Conservation (phyloP, 1,140 invertebrate species). For the Pogonus chalceus region DNA sequence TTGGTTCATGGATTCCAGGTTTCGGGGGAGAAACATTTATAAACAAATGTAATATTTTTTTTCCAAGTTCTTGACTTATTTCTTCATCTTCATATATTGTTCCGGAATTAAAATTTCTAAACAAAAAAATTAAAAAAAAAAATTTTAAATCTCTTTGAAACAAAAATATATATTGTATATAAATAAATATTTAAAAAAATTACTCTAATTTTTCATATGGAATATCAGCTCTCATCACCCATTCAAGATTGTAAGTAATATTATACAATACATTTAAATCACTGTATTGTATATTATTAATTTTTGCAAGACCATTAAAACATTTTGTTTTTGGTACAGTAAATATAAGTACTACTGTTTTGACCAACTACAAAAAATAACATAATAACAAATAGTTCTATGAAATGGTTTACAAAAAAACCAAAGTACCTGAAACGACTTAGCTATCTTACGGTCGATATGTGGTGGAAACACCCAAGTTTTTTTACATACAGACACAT, state of each 20-base stretch:
- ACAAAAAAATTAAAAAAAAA: too few relatives aligned
- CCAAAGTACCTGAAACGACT: constrained; percentile 31
- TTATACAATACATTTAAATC: constrained; percentile 10
- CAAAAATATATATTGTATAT: too few relatives aligned
- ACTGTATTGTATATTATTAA: constrained; percentile 11
- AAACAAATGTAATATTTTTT: too few relatives aligned
- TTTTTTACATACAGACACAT: constrained; percentile 31
- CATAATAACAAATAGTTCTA: neutral
- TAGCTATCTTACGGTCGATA: constrained; percentile 38
- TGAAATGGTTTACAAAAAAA: neutral
- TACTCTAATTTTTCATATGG: constrained; percentile 20
- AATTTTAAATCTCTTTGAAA: too few relatives aligned
- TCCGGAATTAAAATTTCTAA: too few relatives aligned
- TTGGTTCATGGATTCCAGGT: too few relatives aligned
- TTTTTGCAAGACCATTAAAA: constrained; percentile 23
- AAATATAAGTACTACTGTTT: constrained; percentile 20
- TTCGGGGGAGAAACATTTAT: too few relatives aligned
- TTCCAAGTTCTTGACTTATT: too few relatives aligned
- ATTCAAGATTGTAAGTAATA: constrained; percentile 16
- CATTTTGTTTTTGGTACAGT: constrained; percentile 15
- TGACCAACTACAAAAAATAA: constrained; percentile 12
- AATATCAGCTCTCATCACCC: constrained; percentile 17
- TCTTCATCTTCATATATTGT: too few relatives aligned
- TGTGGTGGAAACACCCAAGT: constrained; percentile 36
- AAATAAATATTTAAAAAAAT: too few relatives aligned